phyloP scores from a whole-genome alignment of 2,113 vertebrate species.

The Gobiocypris rarus region DNA sequence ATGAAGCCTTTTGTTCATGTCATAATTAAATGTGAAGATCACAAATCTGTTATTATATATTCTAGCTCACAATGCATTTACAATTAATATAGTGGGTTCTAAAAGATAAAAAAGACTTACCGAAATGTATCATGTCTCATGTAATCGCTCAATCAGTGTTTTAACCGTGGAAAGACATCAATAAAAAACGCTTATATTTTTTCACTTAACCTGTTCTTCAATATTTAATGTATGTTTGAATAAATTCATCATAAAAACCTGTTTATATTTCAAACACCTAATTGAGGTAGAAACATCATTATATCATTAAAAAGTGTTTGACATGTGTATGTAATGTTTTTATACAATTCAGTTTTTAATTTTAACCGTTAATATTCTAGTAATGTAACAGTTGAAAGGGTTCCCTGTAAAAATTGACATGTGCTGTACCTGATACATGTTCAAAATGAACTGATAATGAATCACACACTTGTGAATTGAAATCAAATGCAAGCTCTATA shows the following conservation, averaged over 20 bases:
- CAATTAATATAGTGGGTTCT: not conserved
- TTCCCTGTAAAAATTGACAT: no score
- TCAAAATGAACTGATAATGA: not conserved
- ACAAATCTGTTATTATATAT: not conserved
- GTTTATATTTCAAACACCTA: no score
- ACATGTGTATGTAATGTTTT: no score
- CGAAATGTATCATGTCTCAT: not conserved
- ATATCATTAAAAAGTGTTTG: not conserved
- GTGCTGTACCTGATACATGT: no score
- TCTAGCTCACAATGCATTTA: not conserved
- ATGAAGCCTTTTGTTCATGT: not conserved
- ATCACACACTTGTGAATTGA: not conserved
- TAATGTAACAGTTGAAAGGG: no score
- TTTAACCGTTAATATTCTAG: no score
- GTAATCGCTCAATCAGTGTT: not conserved
- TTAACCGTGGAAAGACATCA: no score
- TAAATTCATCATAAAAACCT: not conserved
- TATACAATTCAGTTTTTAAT: no score
- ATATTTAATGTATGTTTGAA: not conserved
- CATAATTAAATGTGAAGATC: not conserved
- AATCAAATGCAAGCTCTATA: not conserved
- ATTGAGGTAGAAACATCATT: not conserved
- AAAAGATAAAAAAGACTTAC: no score
- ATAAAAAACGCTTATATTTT: no score
- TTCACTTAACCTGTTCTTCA: not conserved